phyloP scores from a whole-genome alignment of 2,888 invertebrate species.

The Coenonympha arcania region DNA sequence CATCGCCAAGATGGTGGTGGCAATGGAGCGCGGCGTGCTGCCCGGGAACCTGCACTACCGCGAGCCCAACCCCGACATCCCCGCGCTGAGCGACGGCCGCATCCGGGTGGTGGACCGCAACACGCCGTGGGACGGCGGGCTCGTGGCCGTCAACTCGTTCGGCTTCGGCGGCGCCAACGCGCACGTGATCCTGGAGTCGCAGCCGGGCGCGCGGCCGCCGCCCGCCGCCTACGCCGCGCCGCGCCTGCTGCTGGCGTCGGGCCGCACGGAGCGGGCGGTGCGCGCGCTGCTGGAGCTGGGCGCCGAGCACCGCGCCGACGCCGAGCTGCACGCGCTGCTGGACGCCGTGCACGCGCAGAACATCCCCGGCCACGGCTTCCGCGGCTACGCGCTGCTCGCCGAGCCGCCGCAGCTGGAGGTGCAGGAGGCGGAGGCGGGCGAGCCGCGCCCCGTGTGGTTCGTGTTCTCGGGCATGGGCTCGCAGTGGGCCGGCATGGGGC shows the following conservation, averaged over 20 bases:
- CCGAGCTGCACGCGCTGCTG: slow-evolving; percentile 83
- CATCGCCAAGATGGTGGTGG: slow-evolving; percentile 90
- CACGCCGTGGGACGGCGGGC: slow-evolving; percentile 91
- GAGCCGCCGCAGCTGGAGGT: slow-evolving; percentile 36
- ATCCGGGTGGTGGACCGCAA: slow-evolving; percentile 86
- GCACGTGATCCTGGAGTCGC: slow-evolving; percentile 89
- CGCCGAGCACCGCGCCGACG: slow-evolving; percentile 76
- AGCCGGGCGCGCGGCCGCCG: slow-evolving; percentile 74
- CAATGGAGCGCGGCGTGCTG: slow-evolving; percentile 92
- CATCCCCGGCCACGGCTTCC: slow-evolving; percentile 82
- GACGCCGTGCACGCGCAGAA: slow-evolving; percentile 81
- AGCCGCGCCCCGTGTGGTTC: slow-evolving; percentile 91
- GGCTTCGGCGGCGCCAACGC: slow-evolving; percentile 99
- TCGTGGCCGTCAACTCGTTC: slow-evolving; percentile 95
- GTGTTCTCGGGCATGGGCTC: slow-evolving; percentile 99
- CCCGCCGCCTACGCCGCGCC: slow-evolving; percentile 67
- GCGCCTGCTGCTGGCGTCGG: slow-evolving; percentile 84
- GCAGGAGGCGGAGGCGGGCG: slow-evolving; percentile 61
- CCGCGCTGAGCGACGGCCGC: slow-evolving; percentile 90
- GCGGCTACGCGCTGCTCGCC: slow-evolving; percentile 86
- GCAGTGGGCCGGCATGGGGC: slow-evolving; percentile 98
- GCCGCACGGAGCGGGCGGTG: slow-evolving; percentile 88
- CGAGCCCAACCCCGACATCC: slow-evolving; percentile 90
- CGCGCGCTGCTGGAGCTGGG: slow-evolving; percentile 77
- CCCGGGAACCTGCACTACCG: slow-evolving; percentile 94